These are phyloP conservation scores for Epirrhoe tristata DNA, from an alignment of 2,888 invertebrate species.

Conservation along the genomic window DNA sequence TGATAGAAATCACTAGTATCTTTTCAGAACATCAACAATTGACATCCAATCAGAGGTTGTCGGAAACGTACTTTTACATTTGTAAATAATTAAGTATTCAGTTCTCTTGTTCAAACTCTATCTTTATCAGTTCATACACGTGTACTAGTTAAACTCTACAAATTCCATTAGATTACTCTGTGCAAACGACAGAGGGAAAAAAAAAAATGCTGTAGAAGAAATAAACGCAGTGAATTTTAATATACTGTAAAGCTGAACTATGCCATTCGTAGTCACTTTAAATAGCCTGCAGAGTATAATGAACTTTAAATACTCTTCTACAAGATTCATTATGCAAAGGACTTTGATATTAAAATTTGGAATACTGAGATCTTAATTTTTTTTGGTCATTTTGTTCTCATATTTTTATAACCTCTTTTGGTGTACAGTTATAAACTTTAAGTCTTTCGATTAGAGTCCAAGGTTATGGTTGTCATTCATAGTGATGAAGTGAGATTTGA, in stretches of 20 bases:
- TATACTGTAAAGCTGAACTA: constrained; percentile 44
- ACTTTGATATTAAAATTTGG: not conserved
- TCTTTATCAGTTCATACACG: not conserved
- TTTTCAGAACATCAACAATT: too few species aligned
- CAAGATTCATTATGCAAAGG: not conserved
- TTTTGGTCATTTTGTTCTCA: not conserved
- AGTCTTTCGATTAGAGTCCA: not conserved
- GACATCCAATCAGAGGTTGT: too few species aligned
- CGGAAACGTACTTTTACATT: too few species aligned
- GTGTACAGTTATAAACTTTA: not conserved
- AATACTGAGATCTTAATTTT: not conserved
- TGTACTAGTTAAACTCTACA: not conserved
- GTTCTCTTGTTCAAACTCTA: not conserved
- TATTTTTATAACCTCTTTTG: not conserved
- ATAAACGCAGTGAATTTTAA: constrained; percentile 52
- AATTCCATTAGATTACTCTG: constrained; percentile 7
- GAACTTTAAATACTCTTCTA: not conserved
- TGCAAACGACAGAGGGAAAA: constrained; percentile 33
- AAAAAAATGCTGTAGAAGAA: constrained; percentile 54
- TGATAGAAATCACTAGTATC: too few species aligned
- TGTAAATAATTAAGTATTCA: too few species aligned
- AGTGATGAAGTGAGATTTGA: not conserved
- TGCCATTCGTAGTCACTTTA: constrained; percentile 17
- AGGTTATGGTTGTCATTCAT: not conserved
- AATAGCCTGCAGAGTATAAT: not conserved